Base-by-base conservation (phyloP, 2,888 invertebrate species). In the Lobophora halterata region DNA sequence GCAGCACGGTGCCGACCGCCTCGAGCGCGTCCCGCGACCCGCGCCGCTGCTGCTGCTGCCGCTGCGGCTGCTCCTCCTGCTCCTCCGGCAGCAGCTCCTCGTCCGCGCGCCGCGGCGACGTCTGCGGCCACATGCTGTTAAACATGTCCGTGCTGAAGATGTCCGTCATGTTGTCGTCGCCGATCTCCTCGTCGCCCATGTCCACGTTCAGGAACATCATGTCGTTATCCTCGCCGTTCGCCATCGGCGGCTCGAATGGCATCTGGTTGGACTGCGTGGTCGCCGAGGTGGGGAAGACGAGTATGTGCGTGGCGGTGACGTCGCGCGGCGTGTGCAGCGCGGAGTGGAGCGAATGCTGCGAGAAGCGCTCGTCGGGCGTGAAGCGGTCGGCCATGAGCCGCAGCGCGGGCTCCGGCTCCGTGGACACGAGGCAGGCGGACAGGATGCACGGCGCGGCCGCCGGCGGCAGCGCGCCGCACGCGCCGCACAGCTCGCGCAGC, bases 391-490 rank as follows among this genome's bases (percentile, higher is more conserved):
- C 94, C 96, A 97, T 96, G 46, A 97, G 91, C 42, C 97, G 91
- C 57, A 98, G 90, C 57, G 93, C 92, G 11, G 92, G 89, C 79
- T 97, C 97, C 23, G 97, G 95, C 81, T 99, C 98, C 42, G 98
- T 90, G 48, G 97, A 97, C 24, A 99, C 97, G 36, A 99, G 91
- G 80, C 99, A 99, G n/a, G 99, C 99, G 54, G 97, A 97, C 52
- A 99, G 89, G 56, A 99, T 96, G 74, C 96, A 94, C 0, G 99
- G 98, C 50, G 92, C 93, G 49, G 94, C 94, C 46, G 90, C 89
- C 6, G 95, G 93, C 78, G 93, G 93, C 79, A 96, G 90, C 49
- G 95, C 89, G 33, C 91, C 90, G 82, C 98, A 99, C 79, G 95
- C 94, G 61, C 92, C 92, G 85, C 98, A 99, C 65, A 96, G 92